A percentile compares a stretch with the other conserved stretches of the same genome.
Evolutionary conservation across 2,797 vertebrate genomes (phyloP).

Genomic region (Salarias fasciatus): DNA sequence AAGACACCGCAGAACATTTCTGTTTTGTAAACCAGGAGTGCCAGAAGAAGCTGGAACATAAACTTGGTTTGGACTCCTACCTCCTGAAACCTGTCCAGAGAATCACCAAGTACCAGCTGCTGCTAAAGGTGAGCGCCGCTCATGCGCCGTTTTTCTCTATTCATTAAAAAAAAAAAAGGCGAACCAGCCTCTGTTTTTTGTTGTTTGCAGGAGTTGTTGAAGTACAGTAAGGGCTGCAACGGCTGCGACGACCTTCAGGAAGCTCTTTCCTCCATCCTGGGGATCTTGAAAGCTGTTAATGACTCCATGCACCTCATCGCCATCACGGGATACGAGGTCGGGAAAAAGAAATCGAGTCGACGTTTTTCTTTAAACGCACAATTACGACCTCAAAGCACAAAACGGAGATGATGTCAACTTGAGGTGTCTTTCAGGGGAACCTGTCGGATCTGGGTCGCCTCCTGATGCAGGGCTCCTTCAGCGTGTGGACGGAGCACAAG

Average conservation of each 20-base stretch:
- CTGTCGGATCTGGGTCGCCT: slow-evolving; percentile 92
- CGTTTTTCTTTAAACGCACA: too few species aligned
- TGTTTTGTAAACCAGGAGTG: slow-evolving; percentile 85
- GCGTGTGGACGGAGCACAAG: slow-evolving; percentile 96
- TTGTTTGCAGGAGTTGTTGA: slow-evolving; percentile 89
- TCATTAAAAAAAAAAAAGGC: neutral
- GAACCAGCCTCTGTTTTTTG: neutral
- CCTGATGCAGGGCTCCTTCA: slow-evolving; percentile 98
- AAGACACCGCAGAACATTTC: too few species aligned
- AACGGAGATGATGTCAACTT: too few species aligned
- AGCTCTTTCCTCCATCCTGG: slow-evolving; percentile 93
- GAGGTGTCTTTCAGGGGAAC: slow-evolving; percentile 85
- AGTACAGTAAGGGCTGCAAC: slow-evolving; percentile 93
- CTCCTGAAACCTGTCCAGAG: slow-evolving; percentile 97
- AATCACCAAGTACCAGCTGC: slow-evolving; percentile 97
- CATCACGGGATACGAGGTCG: slow-evolving; percentile 96
- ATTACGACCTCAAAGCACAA: too few species aligned
- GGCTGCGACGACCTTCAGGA: slow-evolving; percentile 93
- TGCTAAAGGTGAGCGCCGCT: slow-evolving; percentile 88
- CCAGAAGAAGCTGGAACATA: slow-evolving; percentile 96
- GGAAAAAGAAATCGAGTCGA: neutral
- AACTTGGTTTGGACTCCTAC: slow-evolving; percentile 97
- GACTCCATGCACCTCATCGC: slow-evolving; percentile 99
- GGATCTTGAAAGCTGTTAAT: slow-evolving; percentile 97
- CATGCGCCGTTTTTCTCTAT: neutral